Conservation (phyloP, 2,888 invertebrate species). For the Meta bourneti region DNA sequence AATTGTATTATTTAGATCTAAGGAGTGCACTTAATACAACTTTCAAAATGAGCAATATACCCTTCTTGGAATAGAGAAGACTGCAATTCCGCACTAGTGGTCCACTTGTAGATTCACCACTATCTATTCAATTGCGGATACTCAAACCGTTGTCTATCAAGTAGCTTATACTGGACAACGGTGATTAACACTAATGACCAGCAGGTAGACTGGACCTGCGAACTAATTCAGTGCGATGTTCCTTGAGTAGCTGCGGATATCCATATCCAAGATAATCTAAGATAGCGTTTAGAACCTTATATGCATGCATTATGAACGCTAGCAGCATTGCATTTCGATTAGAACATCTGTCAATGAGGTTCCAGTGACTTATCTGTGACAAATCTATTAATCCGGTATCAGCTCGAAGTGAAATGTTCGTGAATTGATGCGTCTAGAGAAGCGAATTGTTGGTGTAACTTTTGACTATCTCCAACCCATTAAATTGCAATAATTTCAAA, state of each 20-base stretch:
- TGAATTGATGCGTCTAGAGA: neutral
- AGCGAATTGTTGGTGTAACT: neutral
- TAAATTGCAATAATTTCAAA: neutral
- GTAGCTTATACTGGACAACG: slow-evolving; percentile 2
- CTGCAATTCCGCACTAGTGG: too few species aligned
- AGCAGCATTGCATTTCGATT: neutral
- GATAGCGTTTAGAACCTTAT: neutral
- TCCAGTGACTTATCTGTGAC: neutral
- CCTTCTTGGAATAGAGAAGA: too few species aligned
- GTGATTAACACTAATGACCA: slow-evolving; percentile 12
- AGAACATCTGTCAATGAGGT: neutral
- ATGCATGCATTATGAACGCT: neutral
- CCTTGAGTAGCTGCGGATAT: neutral
- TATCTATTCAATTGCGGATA: neutral
- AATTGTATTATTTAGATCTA: too few species aligned
- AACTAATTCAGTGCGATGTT: neutral
- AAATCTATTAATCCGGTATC: neutral
- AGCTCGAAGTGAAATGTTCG: neutral
- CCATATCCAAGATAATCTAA: neutral
- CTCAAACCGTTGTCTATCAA: slow-evolving; percentile 2
- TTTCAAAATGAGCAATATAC: neutral
- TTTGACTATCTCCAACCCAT: neutral
- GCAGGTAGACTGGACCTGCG: neutral
- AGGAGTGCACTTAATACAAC: neutral
- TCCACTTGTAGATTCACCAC: neutral